Evolutionary conservation across 2,797 vertebrate genomes (phyloP).

Genomic region (Alauda arvensis): DNA sequence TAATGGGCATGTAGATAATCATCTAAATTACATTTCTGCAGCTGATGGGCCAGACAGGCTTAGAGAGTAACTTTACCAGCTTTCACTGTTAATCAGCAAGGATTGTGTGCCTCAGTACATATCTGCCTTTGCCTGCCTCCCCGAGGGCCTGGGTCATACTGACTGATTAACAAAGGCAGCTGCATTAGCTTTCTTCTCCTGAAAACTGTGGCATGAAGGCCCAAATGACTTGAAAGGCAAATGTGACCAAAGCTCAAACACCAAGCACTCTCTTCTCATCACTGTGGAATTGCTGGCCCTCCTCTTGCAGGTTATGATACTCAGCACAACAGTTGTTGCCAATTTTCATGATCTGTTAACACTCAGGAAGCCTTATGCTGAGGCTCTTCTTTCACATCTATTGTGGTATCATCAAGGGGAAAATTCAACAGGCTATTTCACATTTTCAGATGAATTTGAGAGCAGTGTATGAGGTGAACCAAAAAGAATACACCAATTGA

Average conservation of each 20-base stretch:
- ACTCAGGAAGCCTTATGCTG: constrained; percentile 58
- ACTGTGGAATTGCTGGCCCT: constrained; percentile 66
- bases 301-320: constrained; percentile 52
- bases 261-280: constrained; percentile 65
- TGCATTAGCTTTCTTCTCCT: constrained; percentile 70
- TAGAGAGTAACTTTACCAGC: constrained; percentile 69
- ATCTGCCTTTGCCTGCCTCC: constrained; percentile 62
- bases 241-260: constrained; percentile 64
- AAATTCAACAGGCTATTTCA: constrained; percentile 40
- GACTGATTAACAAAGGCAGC: constrained; percentile 77
- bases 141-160: constrained; percentile 45
- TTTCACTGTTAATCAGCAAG: constrained; percentile 70
- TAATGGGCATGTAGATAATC: constrained; percentile 77
- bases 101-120: constrained; percentile 53
- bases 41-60: constrained; percentile 78
- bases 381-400: constrained; percentile 54
- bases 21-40: constrained; percentile 83
- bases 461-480: constrained; percentile 20
- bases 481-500: constrained; percentile 30
- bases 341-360: constrained; percentile 73
- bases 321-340: constrained; percentile 67
- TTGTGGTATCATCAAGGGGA: constrained; percentile 52
- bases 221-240: constrained; percentile 74
- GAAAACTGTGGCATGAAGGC: constrained; percentile 54
- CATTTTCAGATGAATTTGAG: constrained; percentile 36